Percentiles rank a stretch among this genome's conserved stretches.
phyloP scores from a whole-genome alignment of 2,888 invertebrate genomes.

The Dryobotodes eremita region DNA sequence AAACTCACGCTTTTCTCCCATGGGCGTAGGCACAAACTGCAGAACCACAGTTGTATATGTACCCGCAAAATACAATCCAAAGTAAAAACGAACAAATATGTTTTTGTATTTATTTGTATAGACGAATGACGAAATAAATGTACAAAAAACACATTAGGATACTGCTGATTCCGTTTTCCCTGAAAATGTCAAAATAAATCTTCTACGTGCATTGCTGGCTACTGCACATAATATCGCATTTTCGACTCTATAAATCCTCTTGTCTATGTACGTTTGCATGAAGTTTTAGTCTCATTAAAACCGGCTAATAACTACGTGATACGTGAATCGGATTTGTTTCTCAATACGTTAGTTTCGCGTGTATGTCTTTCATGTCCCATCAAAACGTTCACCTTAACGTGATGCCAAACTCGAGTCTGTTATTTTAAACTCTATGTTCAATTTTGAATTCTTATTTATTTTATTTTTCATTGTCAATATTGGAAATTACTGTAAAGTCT shows the following conservation, averaged over 20 bases:
- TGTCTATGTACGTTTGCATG: neutral
- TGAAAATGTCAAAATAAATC: no score
- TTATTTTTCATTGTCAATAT: neutral
- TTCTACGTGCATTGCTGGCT: no score
- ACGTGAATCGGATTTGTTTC: neutral
- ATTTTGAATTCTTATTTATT: neutral
- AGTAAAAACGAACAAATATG: neutral
- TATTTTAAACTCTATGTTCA: neutral
- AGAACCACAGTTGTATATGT: no score
- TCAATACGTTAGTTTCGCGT: no score
- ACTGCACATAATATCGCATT: neutral
- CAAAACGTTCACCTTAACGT: neutral
- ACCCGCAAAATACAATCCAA: neutral
- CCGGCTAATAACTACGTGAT: neutral
- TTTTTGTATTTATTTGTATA: no score
- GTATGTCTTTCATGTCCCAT: neutral
- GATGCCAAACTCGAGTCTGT: neutral
- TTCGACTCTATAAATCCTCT: neutral
- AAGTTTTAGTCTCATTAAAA: neutral
- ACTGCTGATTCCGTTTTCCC: no score
- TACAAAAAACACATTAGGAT: no score
- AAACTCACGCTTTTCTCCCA: no score
- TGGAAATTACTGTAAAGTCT: no score
- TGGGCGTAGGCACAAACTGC: no score
- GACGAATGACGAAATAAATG: no score